Base-by-base conservation (phyloP, 2,797 vertebrate genomes). In the Catamblyrhynchus diadema region DNA sequence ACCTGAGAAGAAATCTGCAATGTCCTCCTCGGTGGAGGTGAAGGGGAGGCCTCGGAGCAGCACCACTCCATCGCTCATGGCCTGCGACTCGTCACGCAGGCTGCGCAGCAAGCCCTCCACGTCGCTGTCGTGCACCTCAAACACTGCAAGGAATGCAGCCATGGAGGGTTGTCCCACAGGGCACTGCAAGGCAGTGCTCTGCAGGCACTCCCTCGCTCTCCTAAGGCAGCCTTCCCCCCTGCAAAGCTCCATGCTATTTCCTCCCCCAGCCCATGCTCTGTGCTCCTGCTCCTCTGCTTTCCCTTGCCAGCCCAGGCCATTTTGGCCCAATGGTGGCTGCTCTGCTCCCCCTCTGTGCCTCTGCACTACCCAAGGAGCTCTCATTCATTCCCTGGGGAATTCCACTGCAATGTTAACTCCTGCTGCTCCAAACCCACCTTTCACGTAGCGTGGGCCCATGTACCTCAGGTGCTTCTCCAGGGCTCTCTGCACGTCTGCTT, bases 391-490 rank as follows among this genome's bases (percentile, higher is more conserved):
- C 2, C 42, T 44, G 16, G 0, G 4, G 13, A 62, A 10, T 32
- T 50, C 17, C 17, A 33, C 13, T 32, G 33, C n/a, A 8, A 2
- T 0, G 1, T 2, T 2, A 14, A 21, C 12, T 20, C 11, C 7
- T 3, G 28, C 18, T 2, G 4, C 14, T 71, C 15, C 59, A 54
- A 54, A 94, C 97, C 0, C 91, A 99, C 99, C 99, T 98, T 99
- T 99, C 21, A 99, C 97, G 0, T 99, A 99, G 50, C 99, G 99
- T 1, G 98, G 97, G 7, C 99, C 99, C 81, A 99, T 98, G 85
- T 99, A 99, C 93, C 98, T 98, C 50, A 98, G 96, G 98, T 99
- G 97, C 95, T 98, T 99, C 89, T 99, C 98, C 96, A 99, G 96
- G 48, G 99, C 99, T 88, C 98, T 99, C 79, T 96, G 92, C 42